Base-by-base conservation (phyloP, 2,113 vertebrate genomes). In the Ahaetulla prasina region DNA sequence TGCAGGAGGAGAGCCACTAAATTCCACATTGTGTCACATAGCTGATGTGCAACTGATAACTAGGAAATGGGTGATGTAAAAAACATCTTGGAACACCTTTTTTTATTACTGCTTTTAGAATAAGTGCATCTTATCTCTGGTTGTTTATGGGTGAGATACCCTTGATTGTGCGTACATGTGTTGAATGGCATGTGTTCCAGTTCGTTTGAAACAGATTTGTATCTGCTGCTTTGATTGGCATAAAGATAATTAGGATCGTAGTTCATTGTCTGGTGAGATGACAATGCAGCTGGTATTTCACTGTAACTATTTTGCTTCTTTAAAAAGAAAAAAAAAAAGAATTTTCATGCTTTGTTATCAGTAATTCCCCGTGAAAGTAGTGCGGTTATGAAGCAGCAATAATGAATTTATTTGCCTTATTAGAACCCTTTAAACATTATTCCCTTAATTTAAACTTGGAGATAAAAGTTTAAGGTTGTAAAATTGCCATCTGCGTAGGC, bases 361-460 rank as follows among this genome's bases (percentile, higher is more conserved):
- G 90, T 74, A 45, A 80, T 45, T 88, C 53, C 16, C 90, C 92
- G n/a, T 90, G 91, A 54, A 94, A 88, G 20, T 49, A 50, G 18
- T 39, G 3, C 87, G 63, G 50, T 85, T 92, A 85, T 94, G 92
- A 95, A 96, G 90, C 87, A 92, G 80, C 90, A 45, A 87, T 68
- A 68, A 93, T 52, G 54, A 85, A 94, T 89, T 95, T 93, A 94
- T 95, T 94, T 94, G 93, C 90, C 89, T 63, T 91, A 47, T 86
- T 52, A 92, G 80, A 90, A 92, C 49, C 63, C 85, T 84, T 39
- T 80, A 60, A 90, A 53, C 60, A 91, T 93, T 92, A 94, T 91
- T 94, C 50, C 88, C 47, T 94, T 87, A 68, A 25, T 95, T 96
- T 95, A 94, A 95, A 95, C 74, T 60, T 50, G 85, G 87, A n/a